Evolutionary conservation across 2,888 invertebrate species (phyloP).

Genomic region (Drosophila glabriapex): DNA sequence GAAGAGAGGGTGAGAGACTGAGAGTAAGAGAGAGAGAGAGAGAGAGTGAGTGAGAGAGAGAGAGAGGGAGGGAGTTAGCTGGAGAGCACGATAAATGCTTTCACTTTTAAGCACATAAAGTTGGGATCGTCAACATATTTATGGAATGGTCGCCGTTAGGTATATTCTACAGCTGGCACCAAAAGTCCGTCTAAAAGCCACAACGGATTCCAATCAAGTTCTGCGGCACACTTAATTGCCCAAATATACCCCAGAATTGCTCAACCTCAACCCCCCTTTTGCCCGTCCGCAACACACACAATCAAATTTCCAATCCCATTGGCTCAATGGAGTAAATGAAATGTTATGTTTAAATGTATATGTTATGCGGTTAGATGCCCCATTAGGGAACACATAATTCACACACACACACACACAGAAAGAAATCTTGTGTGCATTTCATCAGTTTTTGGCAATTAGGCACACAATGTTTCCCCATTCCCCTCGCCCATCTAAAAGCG

Average conservation of each 20-base stretch:
- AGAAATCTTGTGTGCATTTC: slow-evolving; percentile 15
- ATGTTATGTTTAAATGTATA: slow-evolving; percentile 9
- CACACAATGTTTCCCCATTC: slow-evolving; percentile 9
- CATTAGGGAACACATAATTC: slow-evolving; percentile 9
- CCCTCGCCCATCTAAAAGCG: neutral
- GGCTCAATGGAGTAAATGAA: slow-evolving; percentile 16
- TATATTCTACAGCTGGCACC: slow-evolving; percentile 33
- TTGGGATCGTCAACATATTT: slow-evolving; percentile 45
- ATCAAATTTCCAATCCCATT: slow-evolving; percentile 1
- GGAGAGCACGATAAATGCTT: neutral
- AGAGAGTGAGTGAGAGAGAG: neutral
- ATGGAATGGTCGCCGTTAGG: slow-evolving; percentile 31
- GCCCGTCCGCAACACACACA: neutral
- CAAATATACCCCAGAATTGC: neutral
- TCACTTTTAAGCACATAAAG: slow-evolving; percentile 33
- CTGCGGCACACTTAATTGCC: slow-evolving; percentile 74
- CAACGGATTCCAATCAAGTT: slow-evolving; percentile 71
- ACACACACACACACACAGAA: neutral
- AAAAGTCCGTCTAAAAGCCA: slow-evolving; percentile 41
- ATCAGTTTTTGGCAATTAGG: slow-evolving; percentile 27
- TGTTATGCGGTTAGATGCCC: slow-evolving; percentile 30
- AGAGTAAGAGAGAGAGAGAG: neutral
- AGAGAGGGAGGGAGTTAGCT: neutral
- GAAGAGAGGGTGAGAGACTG: neutral
- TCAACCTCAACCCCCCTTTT: neutral